Evolutionary conservation across 1,140 invertebrate species (phyloP).

Genomic region (Drosophila biarmipes): DNA sequence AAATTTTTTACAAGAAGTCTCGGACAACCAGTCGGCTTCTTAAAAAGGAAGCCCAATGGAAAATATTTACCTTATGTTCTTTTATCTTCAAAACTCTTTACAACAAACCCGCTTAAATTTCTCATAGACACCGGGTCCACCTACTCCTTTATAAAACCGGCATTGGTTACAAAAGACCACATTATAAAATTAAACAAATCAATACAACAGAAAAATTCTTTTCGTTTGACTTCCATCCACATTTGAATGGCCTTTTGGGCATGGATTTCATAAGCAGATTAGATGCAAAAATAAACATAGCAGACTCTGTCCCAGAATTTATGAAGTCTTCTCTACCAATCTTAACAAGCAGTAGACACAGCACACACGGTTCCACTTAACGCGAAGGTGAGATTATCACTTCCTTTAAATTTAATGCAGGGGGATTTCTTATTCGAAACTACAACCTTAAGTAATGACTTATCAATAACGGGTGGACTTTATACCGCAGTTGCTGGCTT

Average conservation of each 20-base stretch:
- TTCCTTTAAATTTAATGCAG: slow-evolving; percentile 2
- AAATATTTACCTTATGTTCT: background rate
- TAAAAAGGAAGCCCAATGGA: background rate
- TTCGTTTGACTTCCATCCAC: slow-evolving; percentile 2
- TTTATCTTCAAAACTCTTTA: background rate
- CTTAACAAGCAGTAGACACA: slow-evolving; percentile 7
- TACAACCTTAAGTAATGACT: background rate
- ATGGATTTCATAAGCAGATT: background rate
- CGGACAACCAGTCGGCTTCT: slow-evolving; percentile 7
- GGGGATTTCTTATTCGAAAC: slow-evolving; percentile 15
- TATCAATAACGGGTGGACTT: slow-evolving; percentile 1
- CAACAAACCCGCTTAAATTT: background rate
- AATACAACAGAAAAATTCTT: slow-evolving; percentile 2
- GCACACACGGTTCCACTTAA: slow-evolving; percentile 8
- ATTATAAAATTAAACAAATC: slow-evolving; percentile 9
- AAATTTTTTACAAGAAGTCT: slow-evolving; percentile 4
- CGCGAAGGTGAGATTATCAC: background rate
- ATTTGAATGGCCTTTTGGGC: slow-evolving; percentile 9
- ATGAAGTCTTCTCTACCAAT: slow-evolving; percentile 1
- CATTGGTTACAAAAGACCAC: slow-evolving; percentile 13
- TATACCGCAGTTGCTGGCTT: slow-evolving; percentile 1
- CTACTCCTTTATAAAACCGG: slow-evolving; percentile 5
- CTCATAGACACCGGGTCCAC: background rate
- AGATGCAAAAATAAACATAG: slow-evolving; percentile 10
- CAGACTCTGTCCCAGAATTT: background rate